Evolutionary conservation across 2,888 invertebrate species (phyloP).

Genomic region (Caenorhabditis panamensis): DNA sequence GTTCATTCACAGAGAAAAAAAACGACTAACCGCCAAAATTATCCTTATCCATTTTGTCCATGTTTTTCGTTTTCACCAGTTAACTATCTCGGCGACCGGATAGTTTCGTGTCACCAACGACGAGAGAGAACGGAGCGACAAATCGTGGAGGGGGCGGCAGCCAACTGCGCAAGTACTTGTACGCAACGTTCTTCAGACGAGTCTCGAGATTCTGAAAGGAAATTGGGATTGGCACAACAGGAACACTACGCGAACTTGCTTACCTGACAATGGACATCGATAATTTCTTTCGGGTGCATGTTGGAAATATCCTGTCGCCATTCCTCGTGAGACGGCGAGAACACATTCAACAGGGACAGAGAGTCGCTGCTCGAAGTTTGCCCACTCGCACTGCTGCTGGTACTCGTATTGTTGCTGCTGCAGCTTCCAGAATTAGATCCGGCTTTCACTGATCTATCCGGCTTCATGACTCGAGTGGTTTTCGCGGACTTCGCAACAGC

Average conservation of each 20-base stretch:
- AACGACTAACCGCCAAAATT: no score
- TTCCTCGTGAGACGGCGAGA: background rate
- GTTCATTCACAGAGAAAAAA: no score
- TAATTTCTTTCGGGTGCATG: constrained; percentile 12
- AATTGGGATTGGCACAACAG: background rate
- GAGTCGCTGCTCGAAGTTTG: background rate
- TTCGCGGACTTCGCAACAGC: background rate
- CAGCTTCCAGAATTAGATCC: no score
- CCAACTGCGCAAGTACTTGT: constrained; percentile 13
- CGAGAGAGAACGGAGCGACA: background rate
- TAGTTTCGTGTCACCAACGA: constrained; percentile 7
- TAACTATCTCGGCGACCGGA: background rate
- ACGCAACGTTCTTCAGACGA: constrained; percentile 13
- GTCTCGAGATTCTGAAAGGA: constrained; percentile 21
- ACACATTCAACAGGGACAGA: background rate
- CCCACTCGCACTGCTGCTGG: no score
- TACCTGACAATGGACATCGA: constrained; percentile 26
- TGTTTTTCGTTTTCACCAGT: no score
- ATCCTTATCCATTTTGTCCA: no score
- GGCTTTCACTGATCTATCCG: no score
- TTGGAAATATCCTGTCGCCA: background rate
- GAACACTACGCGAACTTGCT: no score
- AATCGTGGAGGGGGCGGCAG: background rate
- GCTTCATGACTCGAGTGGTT: no score
- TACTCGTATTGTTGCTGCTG: no score